phyloP scores from a whole-genome alignment of 2,797 vertebrate genomes.

The Schizopygopsis pylzovi region DNA sequence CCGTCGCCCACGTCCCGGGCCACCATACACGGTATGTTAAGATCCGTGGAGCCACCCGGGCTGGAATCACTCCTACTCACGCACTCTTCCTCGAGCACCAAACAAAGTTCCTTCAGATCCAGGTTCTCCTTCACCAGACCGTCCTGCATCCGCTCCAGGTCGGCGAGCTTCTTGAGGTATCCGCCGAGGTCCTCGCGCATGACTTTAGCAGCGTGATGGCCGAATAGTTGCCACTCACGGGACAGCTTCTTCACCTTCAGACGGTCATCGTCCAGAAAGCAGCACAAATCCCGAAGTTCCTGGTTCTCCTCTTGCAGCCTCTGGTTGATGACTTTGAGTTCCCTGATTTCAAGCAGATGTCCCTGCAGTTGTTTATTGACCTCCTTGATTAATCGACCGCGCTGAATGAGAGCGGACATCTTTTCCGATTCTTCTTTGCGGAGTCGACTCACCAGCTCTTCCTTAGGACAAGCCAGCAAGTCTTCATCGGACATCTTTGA shows the following conservation, averaged over 20 bases:
- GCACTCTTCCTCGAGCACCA: conserved; percentile 91
- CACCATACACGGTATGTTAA: conserved; percentile 89
- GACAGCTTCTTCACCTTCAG: conserved; percentile 90
- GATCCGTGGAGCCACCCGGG: conserved; percentile 87
- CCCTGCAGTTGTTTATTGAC: conserved; percentile 93
- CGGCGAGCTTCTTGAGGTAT: conserved; percentile 91
- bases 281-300: conserved; percentile 92
- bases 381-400: conserved; percentile 91
- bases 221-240: conserved; percentile 92
- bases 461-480: conserved; percentile 87
- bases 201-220: conserved; percentile 89
- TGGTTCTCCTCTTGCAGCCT: conserved; percentile 92
- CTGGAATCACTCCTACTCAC: conserved; percentile 84
- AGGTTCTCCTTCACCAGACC: conserved; percentile 90
- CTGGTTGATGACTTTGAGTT: conserved; percentile 92
- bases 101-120: conserved; percentile 90
- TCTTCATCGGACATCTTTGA: conserved; percentile 89
- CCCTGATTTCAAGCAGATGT: conserved; percentile 91
- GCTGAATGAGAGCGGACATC: conserved; percentile 90
- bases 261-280: conserved; percentile 92
- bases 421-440: conserved; percentile 90
- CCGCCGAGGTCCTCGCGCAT: conserved; percentile 92
- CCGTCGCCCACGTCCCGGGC: conserved; percentile 91
- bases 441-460: conserved; percentile 89
- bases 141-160: conserved; percentile 90